Conservation (phyloP, 2,113 vertebrate genomes). For the Bungarus multicinctus region DNA sequence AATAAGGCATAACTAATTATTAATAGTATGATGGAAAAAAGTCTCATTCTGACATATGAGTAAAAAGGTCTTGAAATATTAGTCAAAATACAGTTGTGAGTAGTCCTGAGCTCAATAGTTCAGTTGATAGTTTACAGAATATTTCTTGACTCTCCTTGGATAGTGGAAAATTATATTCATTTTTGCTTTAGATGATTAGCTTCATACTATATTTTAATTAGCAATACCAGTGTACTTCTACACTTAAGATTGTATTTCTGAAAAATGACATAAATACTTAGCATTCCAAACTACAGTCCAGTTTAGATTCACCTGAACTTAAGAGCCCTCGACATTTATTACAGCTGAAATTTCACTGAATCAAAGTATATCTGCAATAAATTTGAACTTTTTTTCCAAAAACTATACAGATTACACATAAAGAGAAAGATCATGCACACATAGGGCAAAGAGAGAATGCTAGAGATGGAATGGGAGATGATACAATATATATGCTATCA, state of each 20-base stretch:
- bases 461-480: background rate
- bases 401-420: background rate
- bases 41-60: constrained; percentile 59
- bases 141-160: constrained; percentile 8
- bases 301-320: background rate
- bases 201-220: constrained; percentile 20
- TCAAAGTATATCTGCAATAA: background rate
- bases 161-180: constrained; percentile 30
- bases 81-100: constrained; percentile 58
- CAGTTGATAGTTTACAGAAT: constrained; percentile 15
- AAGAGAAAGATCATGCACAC: background rate
- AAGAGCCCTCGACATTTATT: background rate
- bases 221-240: constrained; percentile 17
- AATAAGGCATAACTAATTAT: constrained; percentile 72
- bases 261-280: background rate
- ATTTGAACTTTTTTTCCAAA: background rate
- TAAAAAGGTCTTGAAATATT: constrained; percentile 69
- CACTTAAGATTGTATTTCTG: background rate
- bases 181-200: constrained; percentile 7
- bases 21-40: constrained; percentile 57
- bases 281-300: background rate
- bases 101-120: constrained; percentile 20
- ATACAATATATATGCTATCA: background rate
- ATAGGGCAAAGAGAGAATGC: background rate
- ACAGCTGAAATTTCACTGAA: background rate